Evolutionary conservation across 2,888 invertebrate species (phyloP).

Genomic region (Caenorhabditis sp.): DNA sequence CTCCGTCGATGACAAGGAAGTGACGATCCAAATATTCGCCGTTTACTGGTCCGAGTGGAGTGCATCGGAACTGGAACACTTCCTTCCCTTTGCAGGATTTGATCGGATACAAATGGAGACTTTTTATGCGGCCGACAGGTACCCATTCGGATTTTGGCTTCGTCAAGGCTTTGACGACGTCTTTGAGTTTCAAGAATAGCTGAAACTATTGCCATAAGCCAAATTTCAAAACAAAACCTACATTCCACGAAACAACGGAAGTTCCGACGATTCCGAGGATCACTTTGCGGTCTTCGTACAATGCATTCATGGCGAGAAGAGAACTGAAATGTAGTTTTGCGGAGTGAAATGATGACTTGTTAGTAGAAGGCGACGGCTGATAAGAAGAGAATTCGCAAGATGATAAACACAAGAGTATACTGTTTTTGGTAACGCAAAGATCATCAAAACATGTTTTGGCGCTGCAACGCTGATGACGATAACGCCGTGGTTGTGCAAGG

Average conservation of each 20-base stretch:
- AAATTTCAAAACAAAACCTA: constrained; percentile 28
- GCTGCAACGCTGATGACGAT: no score
- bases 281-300: constrained; percentile 56
- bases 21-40: constrained; percentile 72
- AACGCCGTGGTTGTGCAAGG: no score
- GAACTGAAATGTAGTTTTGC: constrained; percentile 1
- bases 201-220: constrained; percentile 14
- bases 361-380: constrained; percentile 1
- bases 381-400: constrained; percentile 14
- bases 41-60: constrained; percentile 66
- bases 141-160: constrained; percentile 63
- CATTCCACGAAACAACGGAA: constrained; percentile 63
- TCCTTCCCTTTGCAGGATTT: constrained; percentile 78
- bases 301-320: constrained; percentile 30
- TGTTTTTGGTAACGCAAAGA: neutral
- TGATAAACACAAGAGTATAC: neutral
- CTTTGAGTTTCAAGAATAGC: constrained; percentile 26
- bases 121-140: constrained; percentile 70
- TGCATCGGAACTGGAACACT: constrained; percentile 74
- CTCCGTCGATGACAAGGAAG: constrained; percentile 74
- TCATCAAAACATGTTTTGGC: constrained; percentile 2
- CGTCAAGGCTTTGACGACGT: constrained; percentile 25
- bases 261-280: constrained; percentile 62
- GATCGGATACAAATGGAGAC: constrained; percentile 71
- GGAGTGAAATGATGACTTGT: constrained; percentile 22